Evolutionary conservation across 2,888 invertebrate genomes (phyloP).

Genomic region (Mechanitis messenoides): DNA sequence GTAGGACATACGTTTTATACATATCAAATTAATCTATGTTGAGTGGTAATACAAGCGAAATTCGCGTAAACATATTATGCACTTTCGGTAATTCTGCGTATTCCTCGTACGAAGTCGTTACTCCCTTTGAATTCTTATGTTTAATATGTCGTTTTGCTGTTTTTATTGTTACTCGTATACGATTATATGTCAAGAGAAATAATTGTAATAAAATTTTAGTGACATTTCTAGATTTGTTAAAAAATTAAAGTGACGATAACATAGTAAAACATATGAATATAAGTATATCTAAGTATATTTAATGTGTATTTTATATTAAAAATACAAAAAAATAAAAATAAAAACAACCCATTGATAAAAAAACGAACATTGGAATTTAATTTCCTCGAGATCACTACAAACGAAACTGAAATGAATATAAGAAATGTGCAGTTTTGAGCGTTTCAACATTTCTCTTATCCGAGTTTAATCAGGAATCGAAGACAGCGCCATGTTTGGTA

Average conservation of each 20-base stretch:
- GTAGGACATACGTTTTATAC: background rate
- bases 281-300: too few relatives aligned
- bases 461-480: constrained; percentile 27
- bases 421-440: constrained; percentile 16
- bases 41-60: constrained; percentile 3
- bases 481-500: constrained; percentile 31
- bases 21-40: constrained; percentile 2
- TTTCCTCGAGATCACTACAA: constrained; percentile 2
- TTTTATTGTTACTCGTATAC: constrained; percentile 24
- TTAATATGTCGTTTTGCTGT: constrained; percentile 26
- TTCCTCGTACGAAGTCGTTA: constrained; percentile 18
- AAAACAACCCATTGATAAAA: background rate
- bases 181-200: constrained; percentile 7
- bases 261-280: too few relatives aligned
- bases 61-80: constrained; percentile 1
- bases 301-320: too few relatives aligned
- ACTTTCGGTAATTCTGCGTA: background rate
- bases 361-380: background rate
- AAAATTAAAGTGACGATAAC: background rate
- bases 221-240: background rate
- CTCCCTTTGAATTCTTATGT: constrained; percentile 28
- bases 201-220: too few relatives aligned
- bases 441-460: constrained; percentile 17
- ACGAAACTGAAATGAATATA: constrained; percentile 14
- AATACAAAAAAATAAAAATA: background rate